Conservation (phyloP, 2,113 vertebrate species). For the Varanus komodoensis region DNA sequence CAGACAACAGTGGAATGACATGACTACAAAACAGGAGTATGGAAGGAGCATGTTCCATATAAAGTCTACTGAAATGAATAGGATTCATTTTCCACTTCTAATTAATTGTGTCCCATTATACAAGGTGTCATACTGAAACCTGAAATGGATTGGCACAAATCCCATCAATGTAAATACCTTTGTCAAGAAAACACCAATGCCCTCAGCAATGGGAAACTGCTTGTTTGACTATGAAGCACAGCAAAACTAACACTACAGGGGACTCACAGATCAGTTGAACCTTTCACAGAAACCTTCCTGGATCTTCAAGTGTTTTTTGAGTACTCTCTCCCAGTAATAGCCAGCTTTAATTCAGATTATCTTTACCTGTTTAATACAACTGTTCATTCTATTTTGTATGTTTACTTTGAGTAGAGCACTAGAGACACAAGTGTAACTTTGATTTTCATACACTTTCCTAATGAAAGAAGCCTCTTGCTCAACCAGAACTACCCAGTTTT, state of each 20-base stretch:
- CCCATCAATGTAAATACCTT: neutral
- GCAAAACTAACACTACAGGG: neutral
- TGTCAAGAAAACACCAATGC: neutral
- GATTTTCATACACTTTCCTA: neutral
- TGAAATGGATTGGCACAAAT: neutral
- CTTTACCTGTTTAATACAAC: neutral
- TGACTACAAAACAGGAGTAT: neutral
- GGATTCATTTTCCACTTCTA: neutral
- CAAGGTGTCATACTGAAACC: neutral
- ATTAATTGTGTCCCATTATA: neutral
- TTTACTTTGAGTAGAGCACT: neutral
- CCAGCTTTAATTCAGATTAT: neutral
- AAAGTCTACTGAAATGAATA: neutral
- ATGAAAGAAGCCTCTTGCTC: conserved; percentile 4
- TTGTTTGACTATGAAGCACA: neutral
- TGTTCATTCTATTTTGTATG: neutral
- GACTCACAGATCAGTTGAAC: neutral
- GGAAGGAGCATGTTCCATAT: neutral
- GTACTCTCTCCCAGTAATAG: neutral
- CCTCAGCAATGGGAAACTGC: neutral
- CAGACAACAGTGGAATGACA: neutral
- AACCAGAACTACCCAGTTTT: conserved; percentile 11
- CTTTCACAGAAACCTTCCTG: neutral
- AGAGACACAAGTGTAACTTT: neutral
- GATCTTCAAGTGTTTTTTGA: neutral